Evolutionary conservation across 2,113 vertebrate species (phyloP).

Genomic region (Chinchilla lanigera): DNA sequence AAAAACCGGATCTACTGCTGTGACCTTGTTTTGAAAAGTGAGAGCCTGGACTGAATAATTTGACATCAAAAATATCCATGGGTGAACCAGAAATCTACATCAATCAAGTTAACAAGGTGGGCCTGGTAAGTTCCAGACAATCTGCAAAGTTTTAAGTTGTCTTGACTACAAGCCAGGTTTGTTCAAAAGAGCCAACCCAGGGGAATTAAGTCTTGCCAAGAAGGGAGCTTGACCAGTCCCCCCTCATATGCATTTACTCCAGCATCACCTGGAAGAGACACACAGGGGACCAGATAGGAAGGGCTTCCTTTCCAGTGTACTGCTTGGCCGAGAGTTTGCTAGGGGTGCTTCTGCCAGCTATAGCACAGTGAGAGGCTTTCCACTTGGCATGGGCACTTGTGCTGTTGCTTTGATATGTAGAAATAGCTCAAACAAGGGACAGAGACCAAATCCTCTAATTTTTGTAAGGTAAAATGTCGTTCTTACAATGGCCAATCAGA

Average conservation of each 20-base stretch:
- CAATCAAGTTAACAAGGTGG: not conserved
- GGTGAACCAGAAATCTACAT: not conserved
- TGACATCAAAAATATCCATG: not conserved
- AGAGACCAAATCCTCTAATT: not conserved
- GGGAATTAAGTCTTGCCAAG: not conserved
- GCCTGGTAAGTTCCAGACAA: not conserved
- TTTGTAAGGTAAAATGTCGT: not conserved
- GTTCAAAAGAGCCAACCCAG: not conserved
- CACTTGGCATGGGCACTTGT: not conserved
- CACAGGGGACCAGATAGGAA: not conserved
- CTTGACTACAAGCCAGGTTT: not conserved
- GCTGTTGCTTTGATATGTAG: not conserved
- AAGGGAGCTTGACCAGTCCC: not conserved
- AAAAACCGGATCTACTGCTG: not conserved
- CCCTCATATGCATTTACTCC: not conserved
- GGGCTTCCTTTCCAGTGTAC: not conserved
- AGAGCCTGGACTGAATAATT: not conserved
- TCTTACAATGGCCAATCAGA: not conserved
- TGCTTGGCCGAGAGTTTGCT: too few species aligned
- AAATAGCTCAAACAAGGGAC: not conserved
- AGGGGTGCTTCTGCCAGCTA: not conserved
- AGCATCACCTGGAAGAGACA: not conserved
- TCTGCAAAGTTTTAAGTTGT: not conserved
- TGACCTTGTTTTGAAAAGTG: not conserved
- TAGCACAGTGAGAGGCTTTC: not conserved